Evolutionary conservation across 2,113 vertebrate genomes (phyloP), one percentile per base, ranked within the genome.

Genomic region (Onychostruthus taczanowskii): DNA sequence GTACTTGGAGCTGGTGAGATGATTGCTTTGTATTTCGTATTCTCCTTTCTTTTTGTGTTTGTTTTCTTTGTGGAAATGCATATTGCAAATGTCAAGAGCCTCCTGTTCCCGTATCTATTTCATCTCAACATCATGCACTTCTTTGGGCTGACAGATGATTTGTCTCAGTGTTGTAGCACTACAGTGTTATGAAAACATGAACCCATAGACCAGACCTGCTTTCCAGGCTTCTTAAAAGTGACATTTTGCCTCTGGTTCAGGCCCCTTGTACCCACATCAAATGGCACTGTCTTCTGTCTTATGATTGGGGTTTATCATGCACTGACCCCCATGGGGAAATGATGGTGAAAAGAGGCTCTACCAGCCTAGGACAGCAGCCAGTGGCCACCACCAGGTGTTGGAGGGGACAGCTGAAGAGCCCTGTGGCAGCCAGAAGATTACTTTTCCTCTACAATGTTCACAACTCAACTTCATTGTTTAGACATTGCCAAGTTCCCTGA

Each of bases 21-120:
- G 30, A 72, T 18, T 75, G n/a, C 11, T 82, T 87, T 76, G 61
- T 39, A 46, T 69, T 90, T 73, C 16, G 8, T 13, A 49, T 61
- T 80, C 90, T 87, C 46, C 27, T 84, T 87, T 50, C 13, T 79
- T 90, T 69, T 35, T 69, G 43, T 56, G 8, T 39, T 91, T 72
- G 21, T 67, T 87, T 75, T 44, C 76, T 59, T 84, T 70, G 44
- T 31, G 17, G 30, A 31, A 92, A 87, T 67, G 47, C 52, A 68
- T 84, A 84, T 43, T 77, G 79, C 43, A 84, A 70, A 68, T 44
- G 46, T n/a, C 84, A 86, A 76, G 39, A 94, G 44, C 24, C 56
- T 49, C 50, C 41, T 86, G 49, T 72, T 72, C 44, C 37, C 0
- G 0, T 52, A 30, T 55, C 73, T 81, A 44, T 72, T 68, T 74